Percentiles rank a stretch among this genome's conserved stretches.
phyloP scores from a whole-genome alignment of 2,797 vertebrate species.

The Brachyrhaphis roseni region DNA sequence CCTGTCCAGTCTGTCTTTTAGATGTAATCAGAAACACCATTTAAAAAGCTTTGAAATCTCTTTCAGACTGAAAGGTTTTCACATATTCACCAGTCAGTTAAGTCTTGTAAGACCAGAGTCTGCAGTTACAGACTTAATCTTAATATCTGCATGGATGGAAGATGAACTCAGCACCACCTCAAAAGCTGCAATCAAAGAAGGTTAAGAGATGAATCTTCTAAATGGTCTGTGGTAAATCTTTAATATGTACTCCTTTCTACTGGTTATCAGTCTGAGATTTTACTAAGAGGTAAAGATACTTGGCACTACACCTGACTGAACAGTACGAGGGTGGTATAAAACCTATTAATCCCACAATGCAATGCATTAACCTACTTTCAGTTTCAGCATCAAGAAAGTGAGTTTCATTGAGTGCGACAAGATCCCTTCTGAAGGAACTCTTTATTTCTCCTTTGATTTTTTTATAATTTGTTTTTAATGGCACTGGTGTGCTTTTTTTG shows the following conservation, averaged over 20 bases:
- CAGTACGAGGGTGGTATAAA: too few species aligned
- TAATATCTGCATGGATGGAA: background rate
- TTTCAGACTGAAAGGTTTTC: background rate
- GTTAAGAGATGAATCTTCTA: background rate
- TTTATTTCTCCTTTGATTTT: too few species aligned
- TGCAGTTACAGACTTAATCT: background rate
- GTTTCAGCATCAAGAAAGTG: too few species aligned
- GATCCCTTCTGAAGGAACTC: too few species aligned
- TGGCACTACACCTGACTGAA: background rate
- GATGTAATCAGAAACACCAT: background rate
- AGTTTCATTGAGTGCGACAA: too few species aligned
- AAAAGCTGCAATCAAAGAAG: background rate
- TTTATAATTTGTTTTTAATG: too few species aligned
- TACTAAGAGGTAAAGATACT: too few species aligned
- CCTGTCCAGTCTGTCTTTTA: background rate
- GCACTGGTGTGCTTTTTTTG: too few species aligned
- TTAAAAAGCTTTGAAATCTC: background rate
- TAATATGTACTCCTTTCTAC: too few species aligned
- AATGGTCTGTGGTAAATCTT: background rate
- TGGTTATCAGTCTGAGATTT: background rate
- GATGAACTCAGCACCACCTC: background rate
- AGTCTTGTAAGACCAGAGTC: background rate
- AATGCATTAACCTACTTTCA: too few species aligned
- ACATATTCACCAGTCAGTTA: background rate
- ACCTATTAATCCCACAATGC: too few species aligned